These are phyloP conservation scores for Lottia scabra DNA, from an alignment of 2,888 invertebrate genomes.

Conservation along the genomic window DNA sequence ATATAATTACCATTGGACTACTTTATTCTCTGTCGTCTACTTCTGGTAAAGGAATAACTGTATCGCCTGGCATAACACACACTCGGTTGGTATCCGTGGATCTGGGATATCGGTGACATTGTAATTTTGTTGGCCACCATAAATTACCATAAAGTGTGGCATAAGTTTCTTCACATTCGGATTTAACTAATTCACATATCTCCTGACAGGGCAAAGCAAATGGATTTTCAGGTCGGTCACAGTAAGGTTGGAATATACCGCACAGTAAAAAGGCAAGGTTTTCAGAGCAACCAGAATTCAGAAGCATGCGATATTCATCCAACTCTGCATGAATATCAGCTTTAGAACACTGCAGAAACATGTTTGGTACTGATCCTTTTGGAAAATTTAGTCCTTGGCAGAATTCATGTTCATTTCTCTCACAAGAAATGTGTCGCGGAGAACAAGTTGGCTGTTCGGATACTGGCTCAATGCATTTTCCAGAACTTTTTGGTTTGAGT, in stretches of 20 bases:
- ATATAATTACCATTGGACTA: too few species aligned
- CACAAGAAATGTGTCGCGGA: neutral
- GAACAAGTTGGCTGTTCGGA: neutral
- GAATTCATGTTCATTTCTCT: conserved; percentile 12
- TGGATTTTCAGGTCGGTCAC: conserved; percentile 26
- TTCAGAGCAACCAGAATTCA: conserved; percentile 34
- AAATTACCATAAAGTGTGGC: conserved; percentile 37
- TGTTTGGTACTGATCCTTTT: conserved; percentile 47
- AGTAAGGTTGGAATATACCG: conserved; percentile 45
- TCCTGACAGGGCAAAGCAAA: conserved; percentile 46
- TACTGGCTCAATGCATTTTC: conserved; percentile 10
- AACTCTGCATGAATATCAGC: conserved; percentile 35
- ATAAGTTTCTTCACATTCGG: conserved; percentile 35
- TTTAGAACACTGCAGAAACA: conserved; percentile 45
- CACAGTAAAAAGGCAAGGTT: conserved; percentile 44
- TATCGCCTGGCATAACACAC: conserved; percentile 45
- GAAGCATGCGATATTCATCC: conserved; percentile 35
- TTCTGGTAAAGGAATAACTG: neutral
- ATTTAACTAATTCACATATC: conserved; percentile 42
- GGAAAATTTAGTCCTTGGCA: conserved; percentile 41
- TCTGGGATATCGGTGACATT: conserved; percentile 51
- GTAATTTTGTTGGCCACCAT: conserved; percentile 55
- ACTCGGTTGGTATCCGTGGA: conserved; percentile 15
- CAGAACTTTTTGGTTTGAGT: conserved; percentile 12
- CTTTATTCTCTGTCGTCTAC: too few species aligned